A percentile compares a stretch with the other conserved stretches of the same genome.
These are phyloP conservation scores for Antitype chi DNA, from an alignment of 2,888 invertebrate genomes.

Conservation along the genomic window DNA sequence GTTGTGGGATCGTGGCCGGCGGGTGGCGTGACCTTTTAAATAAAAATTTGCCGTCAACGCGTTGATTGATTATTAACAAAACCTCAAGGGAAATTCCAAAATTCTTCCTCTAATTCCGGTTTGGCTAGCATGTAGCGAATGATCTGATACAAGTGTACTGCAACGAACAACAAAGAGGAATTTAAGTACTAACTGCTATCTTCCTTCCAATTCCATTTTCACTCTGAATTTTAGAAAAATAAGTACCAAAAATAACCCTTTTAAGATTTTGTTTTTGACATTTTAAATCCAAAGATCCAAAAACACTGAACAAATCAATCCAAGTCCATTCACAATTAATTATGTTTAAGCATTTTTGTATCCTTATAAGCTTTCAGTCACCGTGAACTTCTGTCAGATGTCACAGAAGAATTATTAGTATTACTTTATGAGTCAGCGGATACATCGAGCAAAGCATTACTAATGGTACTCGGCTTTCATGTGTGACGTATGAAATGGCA, in stretches of 20 bases:
- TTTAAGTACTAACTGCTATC: too few species aligned
- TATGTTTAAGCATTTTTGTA: slow-evolving; percentile 48
- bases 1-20: slow-evolving; percentile 70
- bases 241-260: background rate
- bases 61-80: slow-evolving; percentile 72
- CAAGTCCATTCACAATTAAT: slow-evolving; percentile 58
- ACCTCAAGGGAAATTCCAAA: slow-evolving; percentile 43
- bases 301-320: slow-evolving; percentile 52
- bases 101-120: background rate
- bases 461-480: slow-evolving; percentile 53
- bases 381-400: slow-evolving; percentile 52
- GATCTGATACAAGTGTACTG: background rate
- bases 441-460: slow-evolving; percentile 47
- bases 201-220: background rate
- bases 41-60: slow-evolving; percentile 75
- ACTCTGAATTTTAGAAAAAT: background rate
- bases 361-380: slow-evolving; percentile 41
- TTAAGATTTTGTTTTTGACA: background rate
- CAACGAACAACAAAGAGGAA: too few species aligned
- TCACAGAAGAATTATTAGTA: slow-evolving; percentile 54
- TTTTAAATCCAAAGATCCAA: slow-evolving; percentile 32
- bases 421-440: slow-evolving; percentile 49
- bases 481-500: slow-evolving; percentile 53
- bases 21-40: slow-evolving; percentile 75
- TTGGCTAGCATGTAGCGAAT: background rate